phyloP scores from a whole-genome alignment of 2,888 invertebrate genomes.

The Noctua janthe region DNA sequence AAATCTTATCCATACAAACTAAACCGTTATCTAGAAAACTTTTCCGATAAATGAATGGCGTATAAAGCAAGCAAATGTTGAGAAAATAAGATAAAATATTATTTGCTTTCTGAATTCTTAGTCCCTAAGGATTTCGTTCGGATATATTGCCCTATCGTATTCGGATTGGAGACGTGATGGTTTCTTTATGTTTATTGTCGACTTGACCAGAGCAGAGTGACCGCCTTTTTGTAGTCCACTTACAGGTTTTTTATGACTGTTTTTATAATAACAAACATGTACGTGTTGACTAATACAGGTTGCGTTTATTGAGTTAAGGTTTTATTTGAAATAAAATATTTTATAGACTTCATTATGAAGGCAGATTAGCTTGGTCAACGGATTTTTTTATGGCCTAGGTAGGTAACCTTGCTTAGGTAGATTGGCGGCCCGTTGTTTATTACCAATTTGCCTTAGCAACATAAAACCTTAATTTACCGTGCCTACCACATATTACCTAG shows the following conservation, averaged over 20 bases:
- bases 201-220: constrained; percentile 43
- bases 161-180: constrained; percentile 58
- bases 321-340: constrained; percentile 40
- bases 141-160: constrained; percentile 65
- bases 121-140: constrained; percentile 57
- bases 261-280: constrained; percentile 37
- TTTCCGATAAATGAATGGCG: constrained; percentile 72
- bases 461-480: constrained; percentile 19
- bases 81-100: constrained; percentile 72
- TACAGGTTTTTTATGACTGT: constrained; percentile 35
- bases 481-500: neutral
- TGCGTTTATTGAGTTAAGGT: constrained; percentile 14
- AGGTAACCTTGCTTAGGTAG: neutral
- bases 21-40: constrained; percentile 65
- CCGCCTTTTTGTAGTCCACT: constrained; percentile 37
- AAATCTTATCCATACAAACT: constrained; percentile 60
- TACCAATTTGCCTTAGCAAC: constrained; percentile 12
- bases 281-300: constrained; percentile 1
- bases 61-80: constrained; percentile 67
- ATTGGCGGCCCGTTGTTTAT: constrained; percentile 11
- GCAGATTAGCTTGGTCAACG: constrained; percentile 31
- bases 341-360: constrained; percentile 36
- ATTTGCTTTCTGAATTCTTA: constrained; percentile 65
- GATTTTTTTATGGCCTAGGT: constrained; percentile 26
- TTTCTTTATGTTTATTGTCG: constrained; percentile 57